phyloP scores from a whole-genome alignment of 1,140 invertebrate species.

The Drosophila neocordata region DNA sequence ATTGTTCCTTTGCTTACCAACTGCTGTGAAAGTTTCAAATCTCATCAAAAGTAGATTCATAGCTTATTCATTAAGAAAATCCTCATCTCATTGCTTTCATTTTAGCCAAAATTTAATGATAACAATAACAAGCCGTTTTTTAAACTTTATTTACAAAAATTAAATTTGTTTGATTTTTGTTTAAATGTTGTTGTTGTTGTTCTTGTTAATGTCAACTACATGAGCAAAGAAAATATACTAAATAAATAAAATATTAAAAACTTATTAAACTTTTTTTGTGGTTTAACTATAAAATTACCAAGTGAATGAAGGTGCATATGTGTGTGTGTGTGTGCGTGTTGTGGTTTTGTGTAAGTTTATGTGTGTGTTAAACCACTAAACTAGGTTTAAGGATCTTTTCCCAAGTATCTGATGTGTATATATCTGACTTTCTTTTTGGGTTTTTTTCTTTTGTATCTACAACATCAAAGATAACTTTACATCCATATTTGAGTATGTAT shows the following conservation, averaged over 20 bases:
- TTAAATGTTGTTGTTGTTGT: conserved; percentile 28
- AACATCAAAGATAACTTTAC: conserved; percentile 76
- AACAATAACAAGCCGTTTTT: conserved; percentile 39
- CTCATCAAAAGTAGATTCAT: no score
- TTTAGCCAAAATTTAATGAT: conserved; percentile 19
- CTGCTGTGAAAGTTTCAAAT: no score
- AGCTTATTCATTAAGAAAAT: no score
- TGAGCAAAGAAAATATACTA: conserved; percentile 52
- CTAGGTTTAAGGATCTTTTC: conserved; percentile 8
- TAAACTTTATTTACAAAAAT: conserved; percentile 79
- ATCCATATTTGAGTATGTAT: conserved; percentile 46
- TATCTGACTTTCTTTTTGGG: conserved; percentile 13
- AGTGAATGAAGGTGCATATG: conserved; percentile 6
- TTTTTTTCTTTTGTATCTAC: conserved; percentile 55
- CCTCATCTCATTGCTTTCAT: background rate
- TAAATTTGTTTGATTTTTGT: conserved; percentile 33
- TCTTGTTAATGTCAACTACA: conserved; percentile 47
- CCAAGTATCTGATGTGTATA: conserved; percentile 12
- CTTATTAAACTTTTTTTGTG: conserved; percentile 23
- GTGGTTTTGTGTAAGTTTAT: conserved; percentile 1
- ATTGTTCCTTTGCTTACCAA: no score
- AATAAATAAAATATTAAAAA: conserved; percentile 35
- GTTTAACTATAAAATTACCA: conserved; percentile 36
- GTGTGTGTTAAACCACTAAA: conserved; percentile 27
- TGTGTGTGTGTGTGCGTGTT: background rate